These are phyloP conservation scores for Craniophora ligustri DNA, from an alignment of 2,888 invertebrate genomes.

Conservation along the genomic window DNA sequence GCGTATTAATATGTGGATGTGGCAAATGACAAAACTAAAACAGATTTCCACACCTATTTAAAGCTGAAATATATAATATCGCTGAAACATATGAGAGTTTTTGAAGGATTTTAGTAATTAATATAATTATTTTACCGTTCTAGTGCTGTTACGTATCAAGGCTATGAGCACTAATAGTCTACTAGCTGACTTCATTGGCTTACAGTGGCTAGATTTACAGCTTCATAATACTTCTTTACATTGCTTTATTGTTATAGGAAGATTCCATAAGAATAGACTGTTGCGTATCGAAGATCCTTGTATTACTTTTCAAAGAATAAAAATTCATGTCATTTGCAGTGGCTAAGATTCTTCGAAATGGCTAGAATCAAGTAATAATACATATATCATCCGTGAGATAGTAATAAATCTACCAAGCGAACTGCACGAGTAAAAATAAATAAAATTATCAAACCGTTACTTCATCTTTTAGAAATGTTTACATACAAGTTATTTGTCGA, in stretches of 20 bases:
- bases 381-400: constrained; percentile 41
- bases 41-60: too few species aligned
- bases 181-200: neutral
- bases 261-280: constrained; percentile 18
- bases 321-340: constrained; percentile 17
- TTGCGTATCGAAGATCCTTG: constrained; percentile 22
- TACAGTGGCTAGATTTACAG: neutral
- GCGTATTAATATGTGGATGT: constrained; percentile 46
- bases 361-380: constrained; percentile 18
- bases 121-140: too few species aligned
- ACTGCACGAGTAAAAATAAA: constrained; percentile 27
- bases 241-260: constrained; percentile 3
- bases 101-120: too few species aligned
- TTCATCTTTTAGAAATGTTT: constrained; percentile 21
- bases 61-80: too few species aligned
- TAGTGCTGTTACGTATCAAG: neutral
- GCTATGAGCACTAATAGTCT: neutral
- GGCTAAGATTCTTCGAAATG: constrained; percentile 28
- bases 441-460: constrained; percentile 28
- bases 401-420: constrained; percentile 32
- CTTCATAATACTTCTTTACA: constrained; percentile 15
- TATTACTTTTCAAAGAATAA: constrained; percentile 28
- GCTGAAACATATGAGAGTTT: too few species aligned
- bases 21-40: too few species aligned
- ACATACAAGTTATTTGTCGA: constrained; percentile 1